Base-by-base conservation (phyloP, 2,797 vertebrate species). In the Muraenolepis orangiensis region DNA sequence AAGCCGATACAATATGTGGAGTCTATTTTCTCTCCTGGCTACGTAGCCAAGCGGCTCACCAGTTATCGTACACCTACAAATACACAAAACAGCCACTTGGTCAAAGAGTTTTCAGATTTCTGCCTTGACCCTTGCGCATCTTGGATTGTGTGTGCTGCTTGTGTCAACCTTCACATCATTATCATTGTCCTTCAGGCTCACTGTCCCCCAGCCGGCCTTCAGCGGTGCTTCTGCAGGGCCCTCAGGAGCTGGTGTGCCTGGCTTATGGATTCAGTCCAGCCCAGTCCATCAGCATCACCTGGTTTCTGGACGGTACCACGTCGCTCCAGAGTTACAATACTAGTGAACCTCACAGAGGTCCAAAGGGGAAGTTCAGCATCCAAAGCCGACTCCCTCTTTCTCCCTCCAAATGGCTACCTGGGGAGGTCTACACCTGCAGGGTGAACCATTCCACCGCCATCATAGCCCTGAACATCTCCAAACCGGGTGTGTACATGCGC, bases 191-290 rank as follows among this genome's bases (percentile, higher is more conserved):
- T 26, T 5, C 78, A 93, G 91, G 82, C 61, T 28, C 86, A 1
- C 79, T 87, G 40, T 80, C 61, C 26, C 3, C 66, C 51, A 79
- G 81, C 3, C 0, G 71, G 51, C 92, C 91, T 1, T 72, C 84
- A 23, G 87, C 80, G 68, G 57, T 73, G 34, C 81, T 94, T 76
- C 82, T 93, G 14, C 79, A 84, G 71, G 83, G 78, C 40, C 70
- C 81, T 0, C 72, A 74, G 69, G 83, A 89, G 81, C 85, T 93
- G 1, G 85, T 93, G 74, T 93, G 93, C 71, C 80, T 93, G 78
- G 92, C 81, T 16, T 88, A 69, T 46, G 89, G 82, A 74, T 93
- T 91, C 84, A 94, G 89, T 46, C 93, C 92, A 0, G 78, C 80
- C n/a, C n/a, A n/a, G n/a, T 31, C 81, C 70, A 90, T 93, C 72